Evolutionary conservation across 1,140 invertebrate species (phyloP).

Genomic region (Amyelois transitella): DNA sequence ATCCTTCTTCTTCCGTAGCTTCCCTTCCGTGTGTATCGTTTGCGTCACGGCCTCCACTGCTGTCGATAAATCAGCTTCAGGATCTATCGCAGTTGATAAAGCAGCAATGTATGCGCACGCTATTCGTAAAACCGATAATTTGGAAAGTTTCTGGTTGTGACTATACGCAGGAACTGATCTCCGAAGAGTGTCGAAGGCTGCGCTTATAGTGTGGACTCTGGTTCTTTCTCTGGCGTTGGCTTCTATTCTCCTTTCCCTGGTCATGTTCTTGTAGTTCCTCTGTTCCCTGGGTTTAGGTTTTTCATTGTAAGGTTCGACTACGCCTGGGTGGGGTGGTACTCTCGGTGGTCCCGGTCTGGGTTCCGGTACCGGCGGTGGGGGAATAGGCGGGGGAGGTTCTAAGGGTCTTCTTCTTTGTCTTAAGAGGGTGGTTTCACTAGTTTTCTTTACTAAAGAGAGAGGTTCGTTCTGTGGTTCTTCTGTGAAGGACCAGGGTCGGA

Average conservation of each 20-base stretch:
- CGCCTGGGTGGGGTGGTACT: constrained; percentile 75
- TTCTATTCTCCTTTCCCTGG: constrained; percentile 91
- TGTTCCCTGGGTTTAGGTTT: constrained; percentile 77
- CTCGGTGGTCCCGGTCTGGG: constrained; percentile 52
- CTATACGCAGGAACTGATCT: constrained; percentile 91
- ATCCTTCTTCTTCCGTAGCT: constrained; percentile 89
- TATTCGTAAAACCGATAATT: constrained; percentile 92
- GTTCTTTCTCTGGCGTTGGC: constrained; percentile 95
- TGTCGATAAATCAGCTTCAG: constrained; percentile 79
- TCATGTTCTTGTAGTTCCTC: constrained; percentile 97
- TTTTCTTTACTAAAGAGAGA: constrained; percentile 50
- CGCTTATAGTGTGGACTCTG: constrained; percentile 95
- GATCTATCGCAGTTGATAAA: constrained; percentile 81
- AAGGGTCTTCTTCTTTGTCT: constrained; percentile 51
- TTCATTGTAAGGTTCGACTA: constrained; percentile 46
- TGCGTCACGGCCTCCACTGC: constrained; percentile 90
- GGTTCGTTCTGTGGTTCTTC: constrained; percentile 67
- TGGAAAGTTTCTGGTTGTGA: constrained; percentile 94
- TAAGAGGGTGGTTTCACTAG: constrained; percentile 45
- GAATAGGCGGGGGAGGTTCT: constrained; percentile 32
- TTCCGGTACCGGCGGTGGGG: constrained; percentile 30
- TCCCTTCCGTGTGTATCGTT: constrained; percentile 94
- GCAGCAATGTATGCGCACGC: constrained; percentile 94
- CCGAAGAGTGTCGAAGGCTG: constrained; percentile 92
- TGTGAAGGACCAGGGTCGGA: constrained; percentile 60